Percentiles rank a stretch among this genome's conserved stretches.
Evolutionary conservation across 2,888 invertebrate genomes (phyloP).

Genomic region (Epirrhoe alternata): DNA sequence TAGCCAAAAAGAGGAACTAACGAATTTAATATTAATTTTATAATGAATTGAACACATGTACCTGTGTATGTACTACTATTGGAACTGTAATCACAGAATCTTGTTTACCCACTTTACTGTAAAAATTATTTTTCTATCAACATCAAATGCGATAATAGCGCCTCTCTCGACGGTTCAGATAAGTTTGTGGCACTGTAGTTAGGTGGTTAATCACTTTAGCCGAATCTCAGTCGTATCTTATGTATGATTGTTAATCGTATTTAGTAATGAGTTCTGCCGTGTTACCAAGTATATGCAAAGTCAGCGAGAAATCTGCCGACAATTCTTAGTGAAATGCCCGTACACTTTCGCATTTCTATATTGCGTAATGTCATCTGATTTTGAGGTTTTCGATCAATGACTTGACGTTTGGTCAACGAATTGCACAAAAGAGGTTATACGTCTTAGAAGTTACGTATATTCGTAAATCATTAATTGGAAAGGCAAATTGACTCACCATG

Average conservation of each 20-base stretch:
- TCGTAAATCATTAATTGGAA: not conserved
- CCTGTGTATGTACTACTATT: too few species aligned
- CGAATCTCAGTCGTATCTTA: conserved; percentile 15
- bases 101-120: too few species aligned
- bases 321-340: conserved; percentile 61
- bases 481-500: too few species aligned
- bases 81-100: too few species aligned
- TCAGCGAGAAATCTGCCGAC: conserved; percentile 65
- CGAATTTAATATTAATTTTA: too few species aligned
- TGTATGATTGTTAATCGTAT: conserved; percentile 37
- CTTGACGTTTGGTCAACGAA: conserved; percentile 22
- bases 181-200: too few species aligned
- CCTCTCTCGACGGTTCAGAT: too few species aligned
- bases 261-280: conserved; percentile 45
- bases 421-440: conserved; percentile 11
- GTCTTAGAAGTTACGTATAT: not conserved
- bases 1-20: too few species aligned
- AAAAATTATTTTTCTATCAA: too few species aligned
- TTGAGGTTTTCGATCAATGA: conserved; percentile 44
- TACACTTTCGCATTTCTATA: conserved; percentile 70
- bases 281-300: conserved; percentile 58
- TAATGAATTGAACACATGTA: too few species aligned
- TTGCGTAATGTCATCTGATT: conserved; percentile 64
- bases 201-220: not conserved
- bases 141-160: too few species aligned